Base-by-base conservation (phyloP, 2,888 invertebrate genomes). In the Acronicta psi region DNA sequence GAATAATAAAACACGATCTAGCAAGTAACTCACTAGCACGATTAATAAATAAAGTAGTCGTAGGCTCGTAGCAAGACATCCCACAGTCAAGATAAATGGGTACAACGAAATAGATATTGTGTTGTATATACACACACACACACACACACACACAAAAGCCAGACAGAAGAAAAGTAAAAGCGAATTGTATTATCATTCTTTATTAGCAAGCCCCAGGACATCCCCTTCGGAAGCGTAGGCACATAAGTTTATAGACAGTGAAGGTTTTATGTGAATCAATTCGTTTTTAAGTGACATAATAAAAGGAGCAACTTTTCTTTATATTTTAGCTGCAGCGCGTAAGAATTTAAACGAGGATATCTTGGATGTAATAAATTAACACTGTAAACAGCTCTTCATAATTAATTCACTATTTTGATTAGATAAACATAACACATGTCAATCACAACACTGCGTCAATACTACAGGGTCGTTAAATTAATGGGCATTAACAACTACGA, bases 371-470 rank as follows among this genome's bases (percentile, higher is more conserved):
- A 44, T 38, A 43, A 57, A 44, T 31, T 0, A 23, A 20, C 18
- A 57, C 20, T 31, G 40, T 8, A 2, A 29, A 40, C 17, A 36
- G 31, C 9, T 44, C n/a, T 18, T 37, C 13, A 10, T 51, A 18
- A 34, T 47, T 47, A 31, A 49, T 53, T 25, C 31, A 31, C 6
- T 20, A 66, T 52, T 66, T 53, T 34, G 29, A 49, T 66, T 23
- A 47, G 23, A 36, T 46, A 51, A 54, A 54, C 20, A 34, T 17
- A 61, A 50, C 65, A 67, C 23, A 38, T 61, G 54, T 55, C 40
- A 53, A 57, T 51, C 17, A 53, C 57, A 49, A 42, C 52, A 36
- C n/a, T 43, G 31, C 50, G 70, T 70, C 51, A 69, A 69, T 53
- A 64, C 18, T 46, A 18, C 31, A 44, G 29, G 49, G 38, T 47